Evolutionary conservation across 1,140 invertebrate genomes (phyloP), one percentile per base, ranked within the genome.

Genomic region (Tetramorium parvispinum): DNA sequence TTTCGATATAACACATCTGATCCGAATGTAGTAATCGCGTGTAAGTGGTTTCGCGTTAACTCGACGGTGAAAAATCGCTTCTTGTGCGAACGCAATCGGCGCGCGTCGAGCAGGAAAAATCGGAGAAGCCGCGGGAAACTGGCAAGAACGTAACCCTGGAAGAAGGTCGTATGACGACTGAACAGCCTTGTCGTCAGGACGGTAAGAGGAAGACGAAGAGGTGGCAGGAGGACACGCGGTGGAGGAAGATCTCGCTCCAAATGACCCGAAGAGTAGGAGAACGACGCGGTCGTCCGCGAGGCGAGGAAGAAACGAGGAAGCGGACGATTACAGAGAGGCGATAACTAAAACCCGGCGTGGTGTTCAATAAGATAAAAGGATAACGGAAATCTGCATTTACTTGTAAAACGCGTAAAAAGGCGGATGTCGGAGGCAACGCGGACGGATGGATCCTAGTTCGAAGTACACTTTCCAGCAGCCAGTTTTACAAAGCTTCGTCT

Each of bases 111-210:
- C 40, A 49, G 6, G 16, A 68, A 75, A 46, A 59, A 75, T 61
- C 59, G 10, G 40, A 66, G 10, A 27, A 66, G 40, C 13, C 73
- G 21, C 32, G 55, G 18, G 27, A 68, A 49, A 66, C 32, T 49
- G 51, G 46, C 85, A 78, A 55, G 16, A 59, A 77, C 61, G 71
- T 71, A 83, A 81, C 68, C 71, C 82, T 78, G 86, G 27, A 49
- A 59, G 89, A 91, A 87, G 82, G 82, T 90, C 89, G 79, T 82
- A 40, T 86, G 40, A 66, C 86, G 85, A 91, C 91, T 91, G 90
- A 91, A 61, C 78, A 79, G 63, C 81, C 18, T 55, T 70, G 78
- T 77, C 78, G 37, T 71, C 75, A 76, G 66, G 75, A 65, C 83
- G 89, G 86, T 75, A 88, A 68, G 51, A 89, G 79, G 87, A 89